phyloP scores from a whole-genome alignment of 2,113 vertebrate species.

The Siniperca knerii region DNA sequence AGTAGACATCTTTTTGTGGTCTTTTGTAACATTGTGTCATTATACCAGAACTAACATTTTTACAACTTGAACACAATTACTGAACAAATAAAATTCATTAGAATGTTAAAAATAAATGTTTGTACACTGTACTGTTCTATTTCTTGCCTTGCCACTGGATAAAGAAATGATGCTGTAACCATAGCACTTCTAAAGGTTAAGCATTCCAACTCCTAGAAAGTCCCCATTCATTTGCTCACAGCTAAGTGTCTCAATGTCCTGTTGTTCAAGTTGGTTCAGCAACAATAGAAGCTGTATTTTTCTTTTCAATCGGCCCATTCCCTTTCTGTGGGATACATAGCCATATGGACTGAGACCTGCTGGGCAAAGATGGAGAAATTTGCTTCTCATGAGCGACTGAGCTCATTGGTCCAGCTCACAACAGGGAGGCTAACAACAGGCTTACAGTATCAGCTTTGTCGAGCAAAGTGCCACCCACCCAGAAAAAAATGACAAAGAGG shows the following conservation, averaged over 20 bases:
- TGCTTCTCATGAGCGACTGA: constrained; percentile 64
- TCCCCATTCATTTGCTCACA: constrained; percentile 54
- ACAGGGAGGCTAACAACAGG: constrained; percentile 44
- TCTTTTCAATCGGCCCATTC: constrained; percentile 54
- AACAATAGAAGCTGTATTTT: constrained; percentile 71
- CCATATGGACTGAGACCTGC: constrained; percentile 60
- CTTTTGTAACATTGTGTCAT: background rate
- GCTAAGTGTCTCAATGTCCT: constrained; percentile 65
- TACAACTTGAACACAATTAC: background rate
- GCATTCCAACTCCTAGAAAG: constrained; percentile 60
- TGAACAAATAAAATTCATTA: constrained; percentile 1
- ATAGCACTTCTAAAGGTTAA: constrained; percentile 72
- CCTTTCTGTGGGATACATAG: constrained; percentile 62
- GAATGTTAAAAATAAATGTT: background rate
- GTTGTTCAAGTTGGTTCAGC: constrained; percentile 65
- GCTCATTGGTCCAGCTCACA: constrained; percentile 61
- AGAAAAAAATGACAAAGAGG: constrained; percentile 34
- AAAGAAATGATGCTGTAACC: constrained; percentile 52
- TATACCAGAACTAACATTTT: background rate
- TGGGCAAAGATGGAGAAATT: constrained; percentile 70
- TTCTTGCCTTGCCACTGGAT: background rate
- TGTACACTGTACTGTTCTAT: background rate
- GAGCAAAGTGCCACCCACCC: constrained; percentile 36
- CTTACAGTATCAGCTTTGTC: constrained; percentile 42
- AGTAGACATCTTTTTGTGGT: background rate